phyloP scores from a whole-genome alignment of 2,797 vertebrate species.

The Coregonus ussuriensis region DNA sequence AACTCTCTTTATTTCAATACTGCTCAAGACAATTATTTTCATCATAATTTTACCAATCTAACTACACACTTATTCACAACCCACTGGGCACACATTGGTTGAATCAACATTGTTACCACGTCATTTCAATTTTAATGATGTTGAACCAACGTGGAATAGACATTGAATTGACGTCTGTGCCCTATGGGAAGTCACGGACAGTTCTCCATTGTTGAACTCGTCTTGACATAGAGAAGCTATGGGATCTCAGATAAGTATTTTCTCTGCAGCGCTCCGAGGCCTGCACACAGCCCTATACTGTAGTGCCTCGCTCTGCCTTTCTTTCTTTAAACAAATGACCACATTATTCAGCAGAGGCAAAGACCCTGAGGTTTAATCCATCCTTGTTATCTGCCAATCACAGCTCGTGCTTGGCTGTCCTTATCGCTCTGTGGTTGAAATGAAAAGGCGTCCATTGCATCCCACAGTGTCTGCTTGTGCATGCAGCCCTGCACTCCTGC shows the following conservation, averaged over 20 bases:
- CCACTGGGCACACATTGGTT: no score
- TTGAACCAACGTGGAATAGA: no score
- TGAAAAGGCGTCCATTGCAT: conserved; percentile 20
- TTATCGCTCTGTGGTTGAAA: conserved; percentile 40
- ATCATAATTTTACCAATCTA: background rate
- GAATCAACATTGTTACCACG: no score
- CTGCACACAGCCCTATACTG: conserved; percentile 47
- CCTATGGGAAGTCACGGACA: background rate
- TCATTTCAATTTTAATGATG: no score
- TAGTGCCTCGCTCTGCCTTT: background rate
- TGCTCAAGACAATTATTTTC: background rate
- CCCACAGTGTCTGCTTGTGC: conserved; percentile 47
- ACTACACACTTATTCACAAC: background rate
- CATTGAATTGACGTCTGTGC: no score
- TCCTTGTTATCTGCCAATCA: conserved; percentile 54
- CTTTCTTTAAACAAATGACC: conserved; percentile 55
- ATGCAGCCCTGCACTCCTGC: conserved; percentile 60
- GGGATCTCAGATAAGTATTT: conserved; percentile 9
- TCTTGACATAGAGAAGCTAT: conserved; percentile 7
- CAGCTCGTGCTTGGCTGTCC: conserved; percentile 16
- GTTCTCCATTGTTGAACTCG: background rate
- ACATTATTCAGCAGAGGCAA: conserved; percentile 54
- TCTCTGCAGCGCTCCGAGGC: conserved; percentile 34
- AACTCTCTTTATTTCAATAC: background rate
- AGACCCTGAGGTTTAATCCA: conserved; percentile 40